A percentile compares a stretch with the other conserved stretches of the same genome.
These are phyloP conservation scores for Drosophila infuscata DNA, from an alignment of 2,888 invertebrate genomes.

Conservation along the genomic window DNA sequence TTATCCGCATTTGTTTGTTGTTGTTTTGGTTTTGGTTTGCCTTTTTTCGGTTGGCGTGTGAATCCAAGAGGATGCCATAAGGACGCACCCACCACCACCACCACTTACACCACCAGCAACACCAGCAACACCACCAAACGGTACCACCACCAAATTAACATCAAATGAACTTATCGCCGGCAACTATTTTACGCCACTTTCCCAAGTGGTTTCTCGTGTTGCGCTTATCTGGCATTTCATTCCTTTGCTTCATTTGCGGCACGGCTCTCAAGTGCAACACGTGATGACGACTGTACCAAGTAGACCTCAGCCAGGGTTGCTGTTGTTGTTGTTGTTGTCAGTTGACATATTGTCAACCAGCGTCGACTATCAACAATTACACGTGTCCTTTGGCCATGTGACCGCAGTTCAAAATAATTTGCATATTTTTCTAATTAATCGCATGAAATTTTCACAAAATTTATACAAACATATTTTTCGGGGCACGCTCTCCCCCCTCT, in stretches of 20 bases:
- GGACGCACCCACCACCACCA: slow-evolving; percentile 55
- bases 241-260: slow-evolving; percentile 28
- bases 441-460: slow-evolving; percentile 67
- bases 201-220: slow-evolving; percentile 78
- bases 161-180: slow-evolving; percentile 76
- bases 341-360: slow-evolving; percentile 81
- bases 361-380: slow-evolving; percentile 74
- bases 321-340: slow-evolving; percentile 63
- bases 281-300: slow-evolving; percentile 66
- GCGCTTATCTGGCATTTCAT: slow-evolving; percentile 57
- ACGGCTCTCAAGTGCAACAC: slow-evolving; percentile 63
- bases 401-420: slow-evolving; percentile 63
- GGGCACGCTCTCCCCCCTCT: slow-evolving; percentile 1
- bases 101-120: slow-evolving; percentile 9
- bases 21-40: slow-evolving; percentile 68
- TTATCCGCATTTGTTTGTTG: slow-evolving; percentile 60
- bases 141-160: slow-evolving; percentile 67
- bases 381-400: slow-evolving; percentile 68
- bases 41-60: slow-evolving; percentile 66
- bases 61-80: slow-evolving; percentile 56
- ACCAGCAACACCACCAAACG: slow-evolving; percentile 19
- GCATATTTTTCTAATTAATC: slow-evolving; percentile 84
- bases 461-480: slow-evolving; percentile 23
- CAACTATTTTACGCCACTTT: slow-evolving; percentile 79
- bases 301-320: slow-evolving; percentile 19